phyloP scores from a whole-genome alignment of 2,113 vertebrate genomes.

The Petromus typicus region DNA sequence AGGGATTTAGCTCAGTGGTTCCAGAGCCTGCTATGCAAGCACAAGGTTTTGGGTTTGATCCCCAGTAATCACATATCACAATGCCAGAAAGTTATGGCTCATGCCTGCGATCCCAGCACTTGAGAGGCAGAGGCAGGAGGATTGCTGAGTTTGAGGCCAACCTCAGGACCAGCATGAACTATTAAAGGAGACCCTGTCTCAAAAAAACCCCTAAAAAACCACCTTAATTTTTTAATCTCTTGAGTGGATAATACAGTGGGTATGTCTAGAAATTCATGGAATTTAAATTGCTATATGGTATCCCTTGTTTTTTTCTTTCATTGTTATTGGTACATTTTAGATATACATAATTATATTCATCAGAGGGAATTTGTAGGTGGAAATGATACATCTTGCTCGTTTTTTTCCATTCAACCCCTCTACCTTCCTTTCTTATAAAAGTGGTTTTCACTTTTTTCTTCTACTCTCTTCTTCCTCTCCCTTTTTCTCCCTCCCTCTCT shows the following conservation, averaged over 20 bases:
- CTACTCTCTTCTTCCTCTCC: not conserved
- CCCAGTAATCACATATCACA: no score
- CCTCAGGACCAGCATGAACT: no score
- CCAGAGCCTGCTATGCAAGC: no score
- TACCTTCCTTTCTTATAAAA: not conserved
- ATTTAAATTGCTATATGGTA: conserved; percentile 45
- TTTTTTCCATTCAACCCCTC: not conserved
- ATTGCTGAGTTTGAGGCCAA: no score
- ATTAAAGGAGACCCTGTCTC: no score
- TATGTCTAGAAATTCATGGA: not conserved
- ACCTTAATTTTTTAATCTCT: conserved; percentile 1
- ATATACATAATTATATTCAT: not conserved
- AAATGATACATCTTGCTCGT: not conserved
- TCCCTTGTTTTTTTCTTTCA: not conserved
- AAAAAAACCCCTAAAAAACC: no score
- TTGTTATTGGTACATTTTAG: not conserved
- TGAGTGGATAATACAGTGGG: not conserved
- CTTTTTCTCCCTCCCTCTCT: no score
- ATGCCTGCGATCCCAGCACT: no score
- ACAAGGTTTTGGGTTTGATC: no score
- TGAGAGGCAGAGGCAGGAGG: no score
- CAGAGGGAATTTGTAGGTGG: not conserved
- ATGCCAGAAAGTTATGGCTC: no score
- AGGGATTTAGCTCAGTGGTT: not conserved
- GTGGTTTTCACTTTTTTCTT: not conserved